These are phyloP conservation scores for Oasisia sp. DNA, from an alignment of 2,888 invertebrate species.

Conservation along the genomic window DNA sequence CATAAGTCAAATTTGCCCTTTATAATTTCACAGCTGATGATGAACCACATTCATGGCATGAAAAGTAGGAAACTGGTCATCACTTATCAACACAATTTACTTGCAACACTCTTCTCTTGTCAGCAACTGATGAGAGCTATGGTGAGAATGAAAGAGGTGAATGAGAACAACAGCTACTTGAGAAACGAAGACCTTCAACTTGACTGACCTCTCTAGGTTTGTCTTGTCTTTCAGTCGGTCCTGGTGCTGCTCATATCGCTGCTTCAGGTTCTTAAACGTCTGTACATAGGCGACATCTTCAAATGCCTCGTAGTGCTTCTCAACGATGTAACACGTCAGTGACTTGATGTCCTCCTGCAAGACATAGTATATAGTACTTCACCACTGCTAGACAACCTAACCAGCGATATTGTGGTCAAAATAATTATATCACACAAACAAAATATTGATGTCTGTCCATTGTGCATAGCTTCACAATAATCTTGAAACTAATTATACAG, in stretches of 20 bases:
- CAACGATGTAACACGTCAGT: constrained; percentile 85
- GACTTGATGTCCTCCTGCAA: constrained; percentile 68
- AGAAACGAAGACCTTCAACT: not conserved
- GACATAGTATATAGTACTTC: constrained; percentile 66
- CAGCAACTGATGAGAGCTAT: no score
- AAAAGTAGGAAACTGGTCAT: no score
- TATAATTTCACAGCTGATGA: no score
- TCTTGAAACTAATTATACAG: no score
- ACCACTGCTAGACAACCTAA: not conserved
- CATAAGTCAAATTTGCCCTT: no score
- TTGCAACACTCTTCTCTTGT: no score
- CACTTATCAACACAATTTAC: no score
- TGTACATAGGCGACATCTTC: constrained; percentile 97
- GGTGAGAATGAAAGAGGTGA: no score
- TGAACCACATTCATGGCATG: no score
- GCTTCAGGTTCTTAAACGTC: constrained; percentile 92
- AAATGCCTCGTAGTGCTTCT: constrained; percentile 91
- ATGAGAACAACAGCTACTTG: not conserved
- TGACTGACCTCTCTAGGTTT: constrained; percentile 74
- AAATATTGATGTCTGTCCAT: no score
- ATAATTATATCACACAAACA: not conserved
- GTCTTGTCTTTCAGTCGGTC: constrained; percentile 53
- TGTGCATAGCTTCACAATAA: no score
- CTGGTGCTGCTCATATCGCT: constrained; percentile 62
- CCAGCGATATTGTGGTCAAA: not conserved